A percentile compares a stretch with the other conserved stretches of the same genome.
Conservation (phyloP, 1,140 invertebrate genomes). For the Pseudomyrmex pallidus region DNA sequence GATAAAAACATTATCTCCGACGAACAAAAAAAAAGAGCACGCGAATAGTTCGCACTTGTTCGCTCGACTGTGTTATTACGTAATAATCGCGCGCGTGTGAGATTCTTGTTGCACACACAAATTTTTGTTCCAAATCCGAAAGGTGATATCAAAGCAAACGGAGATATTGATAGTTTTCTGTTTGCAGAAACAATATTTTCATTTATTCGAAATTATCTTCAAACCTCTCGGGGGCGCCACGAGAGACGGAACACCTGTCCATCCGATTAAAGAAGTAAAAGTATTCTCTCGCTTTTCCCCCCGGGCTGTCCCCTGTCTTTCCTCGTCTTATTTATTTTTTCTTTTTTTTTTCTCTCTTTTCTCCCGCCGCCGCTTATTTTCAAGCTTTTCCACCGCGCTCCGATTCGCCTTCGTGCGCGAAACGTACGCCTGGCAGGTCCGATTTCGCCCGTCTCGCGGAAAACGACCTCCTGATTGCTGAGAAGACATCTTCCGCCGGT, state of each 20-base stretch:
- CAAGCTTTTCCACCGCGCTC: conserved; percentile 36
- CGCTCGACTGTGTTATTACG: not conserved
- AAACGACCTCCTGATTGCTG: conserved; percentile 75
- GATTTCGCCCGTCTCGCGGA: conserved; percentile 73
- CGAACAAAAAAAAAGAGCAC: conserved; percentile 17
- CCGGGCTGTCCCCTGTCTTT: conserved; percentile 11
- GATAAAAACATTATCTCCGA: conserved; percentile 25
- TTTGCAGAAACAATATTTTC: conserved; percentile 27
- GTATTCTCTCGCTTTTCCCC: conserved; percentile 51
- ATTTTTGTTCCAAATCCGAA: no score
- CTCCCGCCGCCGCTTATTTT: conserved; percentile 54
- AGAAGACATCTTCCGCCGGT: conserved; percentile 66
- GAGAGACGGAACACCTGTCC: conserved; percentile 8
- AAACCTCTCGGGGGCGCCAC: conserved; percentile 18
- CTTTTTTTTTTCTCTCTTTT: conserved; percentile 11
- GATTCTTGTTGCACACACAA: no score
- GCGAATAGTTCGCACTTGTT: conserved; percentile 1
- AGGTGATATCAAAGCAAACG: no score
- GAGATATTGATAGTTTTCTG: not conserved
- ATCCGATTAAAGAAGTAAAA: conserved; percentile 38
- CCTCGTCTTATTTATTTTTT: not conserved
- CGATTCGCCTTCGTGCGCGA: conserved; percentile 49
- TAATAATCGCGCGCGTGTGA: not conserved
- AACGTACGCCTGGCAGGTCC: conserved; percentile 65
- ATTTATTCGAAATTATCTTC: conserved; percentile 15